Base-by-base conservation (phyloP, 2,797 vertebrate species). In the Hydrocynus forskahlii region DNA sequence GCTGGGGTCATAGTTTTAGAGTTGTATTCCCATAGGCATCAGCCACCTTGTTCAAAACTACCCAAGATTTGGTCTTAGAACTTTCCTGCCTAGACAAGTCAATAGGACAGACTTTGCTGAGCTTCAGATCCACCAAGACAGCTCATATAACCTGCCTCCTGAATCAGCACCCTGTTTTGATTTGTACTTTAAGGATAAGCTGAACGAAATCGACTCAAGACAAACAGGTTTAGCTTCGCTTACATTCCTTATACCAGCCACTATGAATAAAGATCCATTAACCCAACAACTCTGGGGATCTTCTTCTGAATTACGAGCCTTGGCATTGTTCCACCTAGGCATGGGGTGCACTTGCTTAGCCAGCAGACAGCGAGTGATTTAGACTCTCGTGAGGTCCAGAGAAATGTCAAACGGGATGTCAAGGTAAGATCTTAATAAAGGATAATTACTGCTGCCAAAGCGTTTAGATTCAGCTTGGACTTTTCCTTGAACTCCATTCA, bases 381-480 rank as follows among this genome's bases (percentile, higher is more conserved):
- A 54, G 50, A 29, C 16, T 55, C 50, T 72, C 25, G 50, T 23
- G 69, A 72, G 69, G 69, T 72, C 25, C 23, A 13, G 48, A 55
- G 69, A 55, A 52, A 72, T 38, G 69, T 50, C 69, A 35, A 55
- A 55, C 5, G 25, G 35, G 50, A 38, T 55, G 69, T 71, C 48
- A n/a, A 19, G 6, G 25, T 72, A 38, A 35, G 10, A 6, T 54
- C 23, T 71, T 54, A 71, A 71, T 71, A 21, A 29, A 52, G 21
- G 25, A 7, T 23, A 23, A 48, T 35, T 7, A 21, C 2, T 50
- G 21, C 21, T 52, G 21, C 4, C 7, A 5, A 68, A 9, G 23
- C 21, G 0, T 13, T 16, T 3, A 13, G 59, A 60, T n/a, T 13
- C 10, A 8, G 1, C 38, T 19, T n/a, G 40, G 35, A 29, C 21